A percentile compares a stretch with the other conserved stretches of the same genome.
Conservation (phyloP, 2,113 vertebrate species). For the Cottus gobio region DNA sequence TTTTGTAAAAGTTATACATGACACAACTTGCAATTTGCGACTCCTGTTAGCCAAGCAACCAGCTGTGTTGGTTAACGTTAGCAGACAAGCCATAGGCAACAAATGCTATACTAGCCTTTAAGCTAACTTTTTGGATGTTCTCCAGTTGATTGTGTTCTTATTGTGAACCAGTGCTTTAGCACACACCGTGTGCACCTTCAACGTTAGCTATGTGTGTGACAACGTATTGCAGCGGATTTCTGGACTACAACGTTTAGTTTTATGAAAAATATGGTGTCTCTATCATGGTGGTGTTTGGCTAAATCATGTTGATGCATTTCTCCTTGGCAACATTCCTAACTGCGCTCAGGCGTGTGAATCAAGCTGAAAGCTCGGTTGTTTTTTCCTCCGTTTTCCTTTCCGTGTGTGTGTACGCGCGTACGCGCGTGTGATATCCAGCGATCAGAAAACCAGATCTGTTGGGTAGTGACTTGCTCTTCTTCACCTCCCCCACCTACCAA, state of each 20-base stretch:
- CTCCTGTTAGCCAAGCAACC: slow-evolving; percentile 43
- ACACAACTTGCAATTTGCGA: slow-evolving; percentile 21
- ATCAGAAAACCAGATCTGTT: slow-evolving; percentile 70
- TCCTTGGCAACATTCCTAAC: slow-evolving; percentile 41
- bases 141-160: slow-evolving; percentile 60
- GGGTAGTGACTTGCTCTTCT: slow-evolving; percentile 82
- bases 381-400: background rate
- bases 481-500: slow-evolving; percentile 81
- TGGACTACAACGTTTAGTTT: background rate
- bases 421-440: slow-evolving; percentile 11
- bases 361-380: slow-evolving; percentile 29
- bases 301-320: slow-evolving; percentile 36
- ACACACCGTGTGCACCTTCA: background rate
- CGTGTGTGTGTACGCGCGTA: background rate
- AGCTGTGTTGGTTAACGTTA: slow-evolving; percentile 51
- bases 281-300: slow-evolving; percentile 33
- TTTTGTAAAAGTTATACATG: background rate
- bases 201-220: background rate
- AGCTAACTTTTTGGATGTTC: slow-evolving; percentile 73
- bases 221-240: background rate
- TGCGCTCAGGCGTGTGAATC: slow-evolving; percentile 48
- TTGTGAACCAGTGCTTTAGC: slow-evolving; percentile 24
- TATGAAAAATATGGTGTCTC: background rate
- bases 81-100: slow-evolving; percentile 49
- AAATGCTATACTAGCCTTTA: slow-evolving; percentile 57